Evolutionary conservation across 2,797 vertebrate species (phyloP).

Genomic region (Sebastes kiyomatsui): DNA sequence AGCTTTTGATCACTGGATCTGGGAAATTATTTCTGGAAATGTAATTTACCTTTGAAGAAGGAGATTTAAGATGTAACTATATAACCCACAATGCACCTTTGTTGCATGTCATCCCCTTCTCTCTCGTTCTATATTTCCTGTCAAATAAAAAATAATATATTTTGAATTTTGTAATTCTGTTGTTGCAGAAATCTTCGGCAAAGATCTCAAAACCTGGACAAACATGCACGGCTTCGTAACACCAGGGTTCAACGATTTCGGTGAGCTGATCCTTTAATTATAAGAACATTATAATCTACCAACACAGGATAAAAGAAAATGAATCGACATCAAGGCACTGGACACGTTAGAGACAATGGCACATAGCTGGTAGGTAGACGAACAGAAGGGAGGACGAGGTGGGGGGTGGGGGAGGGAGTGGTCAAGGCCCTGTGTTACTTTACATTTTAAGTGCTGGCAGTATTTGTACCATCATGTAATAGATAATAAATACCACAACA

Average conservation of each 20-base stretch:
- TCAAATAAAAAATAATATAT: background rate
- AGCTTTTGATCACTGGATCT: slow-evolving; percentile 3
- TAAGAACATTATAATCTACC: background rate
- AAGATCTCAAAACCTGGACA: background rate
- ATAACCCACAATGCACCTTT: background rate
- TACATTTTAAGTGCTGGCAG: slow-evolving; percentile 74
- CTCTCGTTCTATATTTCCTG: background rate
- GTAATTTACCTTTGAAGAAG: background rate
- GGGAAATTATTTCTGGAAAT: background rate
- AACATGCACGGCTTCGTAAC: background rate
- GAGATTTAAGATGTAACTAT: background rate
- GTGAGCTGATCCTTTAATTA: slow-evolving; percentile 33
- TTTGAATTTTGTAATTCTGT: background rate
- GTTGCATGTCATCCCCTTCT: background rate
- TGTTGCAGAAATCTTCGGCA: background rate
- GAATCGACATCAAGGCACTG: slow-evolving; percentile 82
- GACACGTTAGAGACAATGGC: slow-evolving; percentile 75
- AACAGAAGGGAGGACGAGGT: background rate
- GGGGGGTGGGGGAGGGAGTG: background rate
- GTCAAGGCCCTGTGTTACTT: slow-evolving; percentile 60
- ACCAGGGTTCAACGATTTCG: background rate
- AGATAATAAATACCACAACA: slow-evolving; percentile 54
- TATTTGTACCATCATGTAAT: slow-evolving; percentile 72
- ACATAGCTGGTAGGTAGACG: slow-evolving; percentile 59
- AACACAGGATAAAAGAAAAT: slow-evolving; percentile 15